Evolutionary conservation across 2,113 vertebrate species (phyloP).

Genomic region (Corvus cornix): DNA sequence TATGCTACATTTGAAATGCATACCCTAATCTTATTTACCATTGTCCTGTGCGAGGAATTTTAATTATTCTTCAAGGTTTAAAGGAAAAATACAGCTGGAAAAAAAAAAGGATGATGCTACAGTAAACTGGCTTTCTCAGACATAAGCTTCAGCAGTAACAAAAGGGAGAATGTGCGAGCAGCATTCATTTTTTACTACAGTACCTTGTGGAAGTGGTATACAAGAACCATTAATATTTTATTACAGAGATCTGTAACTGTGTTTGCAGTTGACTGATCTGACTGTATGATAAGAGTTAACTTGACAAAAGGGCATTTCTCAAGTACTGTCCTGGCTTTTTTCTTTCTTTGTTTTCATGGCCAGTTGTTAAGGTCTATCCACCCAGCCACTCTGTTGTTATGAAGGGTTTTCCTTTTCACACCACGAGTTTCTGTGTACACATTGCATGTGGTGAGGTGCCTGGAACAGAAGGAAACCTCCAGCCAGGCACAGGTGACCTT

Average conservation of each 20-base stretch:
- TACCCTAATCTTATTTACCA: constrained; percentile 2
- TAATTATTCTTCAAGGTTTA: constrained; percentile 4
- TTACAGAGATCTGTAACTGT: neutral
- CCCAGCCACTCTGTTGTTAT: neutral
- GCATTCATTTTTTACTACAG: neutral
- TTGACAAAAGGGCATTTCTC: neutral
- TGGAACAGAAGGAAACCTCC: neutral
- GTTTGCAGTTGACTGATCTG: neutral
- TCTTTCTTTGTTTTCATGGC: neutral
- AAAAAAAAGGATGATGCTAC: neutral
- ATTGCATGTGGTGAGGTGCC: neutral
- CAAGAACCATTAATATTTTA: constrained; percentile 26
- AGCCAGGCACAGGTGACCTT: neutral
- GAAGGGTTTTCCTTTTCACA: neutral
- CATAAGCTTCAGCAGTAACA: neutral
- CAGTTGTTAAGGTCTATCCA: neutral
- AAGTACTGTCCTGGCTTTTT: neutral
- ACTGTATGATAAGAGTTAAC: neutral
- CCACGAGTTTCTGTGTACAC: rapidly evolving
- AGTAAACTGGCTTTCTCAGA: neutral
- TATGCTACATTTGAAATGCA: neutral
- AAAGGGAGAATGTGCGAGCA: neutral
- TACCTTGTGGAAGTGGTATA: neutral
- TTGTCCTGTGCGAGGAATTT: neutral
- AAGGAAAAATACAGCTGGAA: neutral